phyloP scores from a whole-genome alignment of 2,888 invertebrate species.

The Idaea dimidiata region DNA sequence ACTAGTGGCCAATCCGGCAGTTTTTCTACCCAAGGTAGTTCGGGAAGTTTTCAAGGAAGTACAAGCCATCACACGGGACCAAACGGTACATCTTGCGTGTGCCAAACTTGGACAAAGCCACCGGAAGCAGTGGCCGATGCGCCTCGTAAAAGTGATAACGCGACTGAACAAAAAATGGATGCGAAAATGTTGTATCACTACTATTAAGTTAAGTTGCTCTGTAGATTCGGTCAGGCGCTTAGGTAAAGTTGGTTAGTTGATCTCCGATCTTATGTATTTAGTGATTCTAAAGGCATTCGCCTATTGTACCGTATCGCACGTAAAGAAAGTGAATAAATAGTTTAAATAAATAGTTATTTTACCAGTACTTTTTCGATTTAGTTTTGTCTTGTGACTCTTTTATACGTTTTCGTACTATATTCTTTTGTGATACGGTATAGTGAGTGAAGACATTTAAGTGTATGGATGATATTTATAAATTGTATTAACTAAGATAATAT shows the following conservation, averaged over 20 bases:
- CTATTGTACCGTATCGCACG: neutral
- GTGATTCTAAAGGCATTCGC: conserved; percentile 8
- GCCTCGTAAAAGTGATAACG: conserved; percentile 20
- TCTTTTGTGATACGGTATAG: neutral
- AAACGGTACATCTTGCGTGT: conserved; percentile 63
- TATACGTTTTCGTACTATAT: neutral
- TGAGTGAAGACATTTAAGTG: neutral
- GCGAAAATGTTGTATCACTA: conserved; percentile 3
- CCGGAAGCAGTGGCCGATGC: conserved; percentile 29
- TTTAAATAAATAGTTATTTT: neutral
- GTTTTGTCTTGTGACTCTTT: neutral
- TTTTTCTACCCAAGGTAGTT: conserved; percentile 1
- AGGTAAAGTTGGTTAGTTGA: conserved; percentile 11
- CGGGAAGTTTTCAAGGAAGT: conserved; percentile 21
- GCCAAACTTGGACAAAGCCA: conserved; percentile 70
- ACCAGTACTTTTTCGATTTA: neutral
- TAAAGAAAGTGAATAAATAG: too few species aligned
- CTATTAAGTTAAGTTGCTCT: conserved; percentile 11
- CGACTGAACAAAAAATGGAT: conserved; percentile 13
- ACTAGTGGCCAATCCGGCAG: conserved; percentile 5
- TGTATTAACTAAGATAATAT: neutral
- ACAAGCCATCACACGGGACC: conserved; percentile 42
- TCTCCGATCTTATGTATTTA: conserved; percentile 15
- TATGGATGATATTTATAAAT: neutral
- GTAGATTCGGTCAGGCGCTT: conserved; percentile 23